Evolutionary conservation across 2,113 vertebrate species (phyloP), one percentile per base, ranked within the genome.

Genomic region (Petromus typicus): DNA sequence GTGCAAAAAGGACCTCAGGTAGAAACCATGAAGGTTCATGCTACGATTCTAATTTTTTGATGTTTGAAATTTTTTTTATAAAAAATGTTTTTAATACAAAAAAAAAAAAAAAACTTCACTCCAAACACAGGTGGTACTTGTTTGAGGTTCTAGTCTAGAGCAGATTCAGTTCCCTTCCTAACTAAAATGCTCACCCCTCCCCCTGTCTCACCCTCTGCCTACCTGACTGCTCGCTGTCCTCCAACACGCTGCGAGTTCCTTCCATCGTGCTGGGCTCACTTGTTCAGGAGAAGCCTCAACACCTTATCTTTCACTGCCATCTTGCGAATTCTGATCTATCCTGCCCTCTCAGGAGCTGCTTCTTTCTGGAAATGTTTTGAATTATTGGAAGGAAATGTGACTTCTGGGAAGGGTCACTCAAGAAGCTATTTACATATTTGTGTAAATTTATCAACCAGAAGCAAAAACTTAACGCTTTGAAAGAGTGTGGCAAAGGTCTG

Each of bases 341-440:
- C 79, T 78, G 20, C 32, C n/a, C 56, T 80, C 11, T 85, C 7
- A 37, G 51, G 30, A 95, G 30, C 22, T 32, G 4, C 56, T 71
- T 37, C 64, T 92, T 94, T 40, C 78, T 63, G 54, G 75, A 87
- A 71, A 22, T 51, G 57, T 82, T 73, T 80, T 48, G 7, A 66
- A 4, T 94, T 61, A 63, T 54, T 88, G 34, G 93, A 85, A 91
- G 32, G 10, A 94, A 87, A 54, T 16, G 4, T 51, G 63, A 73
- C 37, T 92, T 69, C 59, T 73, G 32, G 27, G 48, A 57, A 89
- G 85, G 27, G 66, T n/a, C 59, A 66, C 57, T 56, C 22, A 57
- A 82, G 12, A 82, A 88, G 22, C 48, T 92, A n/a, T 84, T 92
- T 87, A 14, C n/a, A 93, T 40, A 75, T 92, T 57, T 67, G 16